A percentile compares a stretch with the other conserved stretches of the same genome.
These are phyloP conservation scores for Ashinkailepas kermadecensis DNA, from an alignment of 2,888 invertebrate species.

Conservation along the genomic window DNA sequence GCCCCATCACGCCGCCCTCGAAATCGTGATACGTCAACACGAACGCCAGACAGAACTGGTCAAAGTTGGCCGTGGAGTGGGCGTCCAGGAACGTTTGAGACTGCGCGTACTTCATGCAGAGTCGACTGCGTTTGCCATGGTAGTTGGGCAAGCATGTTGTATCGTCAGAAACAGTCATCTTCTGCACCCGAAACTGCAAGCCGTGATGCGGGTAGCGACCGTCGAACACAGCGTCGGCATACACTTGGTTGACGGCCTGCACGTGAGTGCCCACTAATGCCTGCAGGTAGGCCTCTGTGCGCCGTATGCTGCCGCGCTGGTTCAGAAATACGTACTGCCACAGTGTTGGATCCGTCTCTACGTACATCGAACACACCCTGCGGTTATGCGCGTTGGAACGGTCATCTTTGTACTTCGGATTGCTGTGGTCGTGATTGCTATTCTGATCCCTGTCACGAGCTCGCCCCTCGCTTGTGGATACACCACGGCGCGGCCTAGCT, in stretches of 20 bases:
- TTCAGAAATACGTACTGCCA: background rate
- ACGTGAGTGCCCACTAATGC: background rate
- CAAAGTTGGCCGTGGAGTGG: background rate
- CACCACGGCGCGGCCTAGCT: too few species aligned
- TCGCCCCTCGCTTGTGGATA: too few species aligned
- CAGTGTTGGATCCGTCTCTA: background rate
- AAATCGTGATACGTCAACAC: background rate
- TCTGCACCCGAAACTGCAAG: background rate
- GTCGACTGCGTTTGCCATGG: background rate
- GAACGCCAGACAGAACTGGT: conserved; percentile 4
- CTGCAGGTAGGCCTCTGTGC: background rate
- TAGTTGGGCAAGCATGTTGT: background rate
- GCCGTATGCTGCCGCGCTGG: background rate
- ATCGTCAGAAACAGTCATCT: background rate
- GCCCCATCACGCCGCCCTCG: background rate
- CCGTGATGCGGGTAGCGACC: background rate
- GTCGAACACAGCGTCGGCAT: background rate
- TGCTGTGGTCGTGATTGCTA: background rate
- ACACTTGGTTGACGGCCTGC: background rate
- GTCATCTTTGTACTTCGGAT: background rate
- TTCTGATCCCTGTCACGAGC: background rate
- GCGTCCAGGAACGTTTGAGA: background rate
- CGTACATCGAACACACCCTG: background rate
- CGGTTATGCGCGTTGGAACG: background rate
- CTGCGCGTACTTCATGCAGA: background rate